Base-by-base conservation (phyloP, 2,888 invertebrate species). In the Caenorhabditis sp. region DNA sequence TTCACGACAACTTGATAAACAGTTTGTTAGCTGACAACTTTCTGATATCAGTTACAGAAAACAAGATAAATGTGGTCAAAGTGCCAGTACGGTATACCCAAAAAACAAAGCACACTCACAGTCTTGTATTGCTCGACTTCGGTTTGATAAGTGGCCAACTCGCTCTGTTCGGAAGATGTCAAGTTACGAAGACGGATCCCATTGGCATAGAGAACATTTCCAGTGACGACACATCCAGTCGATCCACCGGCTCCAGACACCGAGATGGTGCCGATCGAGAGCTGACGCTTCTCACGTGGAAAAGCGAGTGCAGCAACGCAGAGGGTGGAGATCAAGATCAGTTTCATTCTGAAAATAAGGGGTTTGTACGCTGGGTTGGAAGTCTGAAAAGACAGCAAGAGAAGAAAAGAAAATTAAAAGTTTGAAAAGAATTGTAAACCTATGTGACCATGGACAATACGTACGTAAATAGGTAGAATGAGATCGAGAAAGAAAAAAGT, bases 141-240 rank as follows among this genome's bases (percentile, higher is more conserved):
- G 12, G 82, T 74, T 68, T 87, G 84, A 69, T 89, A 90, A 19
- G 59, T 82, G 49, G 69, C 81, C 59, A 90, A 63, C 58, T 89
- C 87, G 31, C 72, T 75, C 74, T 87, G 84, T 79, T 91, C 91
- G 10, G 80, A 84, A 22, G 86, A 68, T 14, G 86, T 89, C 84
- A 91, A 69, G 28, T 91, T 86, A 58, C 89, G 88, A 47, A 86
- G 84, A 44, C 85, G 81, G 69, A 89, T 87, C 38, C 90, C 90
- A 75, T 91, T 91, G 75, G 90, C 85, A 75, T 85, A 91, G 69
- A 91, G 87, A 28, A 82, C 85, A 76, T 90, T 89, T 72, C 88
- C 88, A 66, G 91, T 91, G 44, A 91, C 91, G n/a, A 91, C 91
- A 75, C 91, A 91, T 66, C 91, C 91, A 56, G 89, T 86, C 28